A percentile compares a stretch with the other conserved stretches of the same genome.
These are phyloP conservation scores for Drosophila greeni DNA, from an alignment of 2,888 invertebrate species.

Conservation along the genomic window DNA sequence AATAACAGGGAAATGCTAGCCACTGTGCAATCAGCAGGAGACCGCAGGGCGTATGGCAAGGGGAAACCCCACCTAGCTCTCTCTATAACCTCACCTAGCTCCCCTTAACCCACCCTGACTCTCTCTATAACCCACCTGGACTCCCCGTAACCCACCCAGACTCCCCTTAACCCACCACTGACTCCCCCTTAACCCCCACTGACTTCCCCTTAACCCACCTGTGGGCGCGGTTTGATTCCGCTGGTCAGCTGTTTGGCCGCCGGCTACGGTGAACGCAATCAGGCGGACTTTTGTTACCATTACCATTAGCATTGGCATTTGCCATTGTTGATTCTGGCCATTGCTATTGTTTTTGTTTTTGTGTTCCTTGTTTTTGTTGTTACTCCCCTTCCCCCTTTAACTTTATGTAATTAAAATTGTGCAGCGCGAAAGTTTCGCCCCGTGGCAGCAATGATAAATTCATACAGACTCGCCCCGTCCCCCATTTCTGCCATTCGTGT, in stretches of 20 bases:
- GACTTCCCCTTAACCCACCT: conserved; percentile 12
- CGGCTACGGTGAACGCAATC: conserved; percentile 61
- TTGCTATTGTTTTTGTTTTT: conserved; percentile 40
- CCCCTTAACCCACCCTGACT: not conserved
- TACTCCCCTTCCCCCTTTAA: conserved; percentile 35
- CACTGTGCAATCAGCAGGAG: conserved; percentile 38
- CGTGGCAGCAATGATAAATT: conserved; percentile 54
- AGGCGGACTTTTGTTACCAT: conserved; percentile 60
- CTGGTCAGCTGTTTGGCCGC: conserved; percentile 65
- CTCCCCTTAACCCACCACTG: not conserved
- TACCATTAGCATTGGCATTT: conserved; percentile 24
- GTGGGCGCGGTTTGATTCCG: conserved; percentile 41
- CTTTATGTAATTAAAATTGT: conserved; percentile 67
- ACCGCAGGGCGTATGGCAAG: conserved; percentile 32
- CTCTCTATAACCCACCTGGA: not conserved
- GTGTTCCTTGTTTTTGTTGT: not conserved
- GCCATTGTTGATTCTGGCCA: conserved; percentile 42
- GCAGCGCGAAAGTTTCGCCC: conserved; percentile 32
- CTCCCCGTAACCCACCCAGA: not conserved
- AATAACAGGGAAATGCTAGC: conserved; percentile 4
- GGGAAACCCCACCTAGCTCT: not conserved
- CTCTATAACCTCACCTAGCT: too few relatives aligned
- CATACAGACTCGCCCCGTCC: conserved; percentile 26
- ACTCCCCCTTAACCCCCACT: not conserved
- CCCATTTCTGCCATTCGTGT: conserved; percentile 37